These are phyloP conservation scores for Silurus meridionalis DNA, from an alignment of 2,113 vertebrate species.

Conservation along the genomic window DNA sequence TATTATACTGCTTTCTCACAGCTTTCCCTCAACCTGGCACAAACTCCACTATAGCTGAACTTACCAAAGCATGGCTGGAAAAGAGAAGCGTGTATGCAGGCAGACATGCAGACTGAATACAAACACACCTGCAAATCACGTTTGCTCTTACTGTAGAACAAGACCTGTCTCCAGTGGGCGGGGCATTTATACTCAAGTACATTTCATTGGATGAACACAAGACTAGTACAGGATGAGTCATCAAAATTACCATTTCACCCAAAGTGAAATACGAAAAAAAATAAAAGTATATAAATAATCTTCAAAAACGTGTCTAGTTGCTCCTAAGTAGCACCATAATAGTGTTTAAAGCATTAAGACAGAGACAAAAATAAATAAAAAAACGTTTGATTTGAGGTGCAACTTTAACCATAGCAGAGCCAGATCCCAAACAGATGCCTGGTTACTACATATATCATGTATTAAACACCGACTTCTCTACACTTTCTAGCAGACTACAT, in stretches of 20 bases:
- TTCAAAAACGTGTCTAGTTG: neutral
- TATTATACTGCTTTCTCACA: too few species aligned
- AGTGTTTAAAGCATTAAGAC: neutral
- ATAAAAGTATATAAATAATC: neutral
- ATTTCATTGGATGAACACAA: neutral
- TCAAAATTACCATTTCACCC: neutral
- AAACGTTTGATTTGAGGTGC: neutral
- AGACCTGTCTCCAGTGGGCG: neutral
- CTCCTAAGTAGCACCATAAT: too few species aligned
- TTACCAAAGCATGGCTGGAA: neutral
- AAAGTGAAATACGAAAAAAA: neutral
- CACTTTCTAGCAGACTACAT: neutral
- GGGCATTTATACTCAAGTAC: too few species aligned
- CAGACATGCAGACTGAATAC: neutral
- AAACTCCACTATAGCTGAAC: neutral
- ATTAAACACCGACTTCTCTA: neutral
- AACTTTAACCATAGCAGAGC: neutral
- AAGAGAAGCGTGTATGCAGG: neutral
- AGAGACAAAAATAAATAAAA: neutral
- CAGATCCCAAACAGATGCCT: neutral
- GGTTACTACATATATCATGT: neutral
- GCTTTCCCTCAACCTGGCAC: neutral
- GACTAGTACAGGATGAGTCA: slow-evolving; percentile 6
- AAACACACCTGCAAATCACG: neutral
- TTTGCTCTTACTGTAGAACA: neutral